phyloP scores from a whole-genome alignment of 2,888 invertebrate genomes.

The Cephus nigrinus region DNA sequence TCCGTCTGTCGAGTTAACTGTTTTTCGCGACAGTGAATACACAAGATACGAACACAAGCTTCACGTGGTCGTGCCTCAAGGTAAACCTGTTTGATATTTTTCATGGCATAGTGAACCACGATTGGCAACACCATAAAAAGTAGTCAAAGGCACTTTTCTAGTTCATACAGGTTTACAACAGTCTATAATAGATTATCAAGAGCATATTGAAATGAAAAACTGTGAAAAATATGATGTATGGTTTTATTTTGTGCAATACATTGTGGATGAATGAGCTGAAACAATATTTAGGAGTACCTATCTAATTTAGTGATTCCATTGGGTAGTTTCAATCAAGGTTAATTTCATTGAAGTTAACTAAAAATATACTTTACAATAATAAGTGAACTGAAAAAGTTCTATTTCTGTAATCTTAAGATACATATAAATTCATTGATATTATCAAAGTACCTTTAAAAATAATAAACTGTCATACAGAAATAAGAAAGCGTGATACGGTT shows the following conservation, averaged over 20 bases:
- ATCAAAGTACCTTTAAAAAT: not conserved
- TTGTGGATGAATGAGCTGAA: not conserved
- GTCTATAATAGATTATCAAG: not conserved
- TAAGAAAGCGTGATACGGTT: too few relatives aligned
- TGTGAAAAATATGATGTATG: not conserved
- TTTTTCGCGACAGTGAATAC: too few relatives aligned
- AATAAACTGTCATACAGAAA: too few relatives aligned
- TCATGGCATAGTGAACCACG: not conserved
- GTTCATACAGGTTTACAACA: not conserved
- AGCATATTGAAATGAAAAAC: not conserved
- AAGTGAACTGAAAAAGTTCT: not conserved
- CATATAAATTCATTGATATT: not conserved
- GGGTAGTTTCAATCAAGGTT: not conserved
- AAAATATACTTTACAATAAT: not conserved
- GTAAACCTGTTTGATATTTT: not conserved
- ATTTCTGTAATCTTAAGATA: not conserved
- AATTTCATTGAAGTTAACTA: not conserved
- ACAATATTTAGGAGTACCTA: not conserved
- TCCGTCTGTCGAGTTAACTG: too few relatives aligned
- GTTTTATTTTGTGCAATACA: not conserved
- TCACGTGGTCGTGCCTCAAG: not conserved
- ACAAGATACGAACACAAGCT: not conserved
- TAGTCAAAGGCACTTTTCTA: not conserved
- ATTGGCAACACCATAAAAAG: not conserved
- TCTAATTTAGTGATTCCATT: not conserved